Base-by-base conservation (phyloP, 2,113 vertebrate species). In the Corythornis vintsioides region DNA sequence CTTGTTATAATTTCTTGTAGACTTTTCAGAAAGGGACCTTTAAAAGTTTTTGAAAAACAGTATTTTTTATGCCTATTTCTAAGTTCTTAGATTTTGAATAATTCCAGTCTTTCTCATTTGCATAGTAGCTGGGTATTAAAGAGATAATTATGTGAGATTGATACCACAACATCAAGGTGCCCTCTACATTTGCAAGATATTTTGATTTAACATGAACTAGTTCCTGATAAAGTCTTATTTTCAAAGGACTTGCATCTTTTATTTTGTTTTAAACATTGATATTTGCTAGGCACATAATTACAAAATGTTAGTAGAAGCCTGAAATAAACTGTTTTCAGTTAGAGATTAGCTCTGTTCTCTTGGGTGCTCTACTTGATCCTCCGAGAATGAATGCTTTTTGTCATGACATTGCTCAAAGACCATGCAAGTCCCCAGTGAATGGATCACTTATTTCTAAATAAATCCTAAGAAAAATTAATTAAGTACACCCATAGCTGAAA, bases 111-210 rank as follows among this genome's bases (percentile, higher is more conserved):
- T 84, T 89, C 11, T 87, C 7, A 47, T 45, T 28, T 31, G 8
- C 13, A n/a, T 55, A 60, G 2, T 76, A n/a, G 4, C 12, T 1
- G 3, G 14, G 42, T 52, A 87, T 60, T 69, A 56, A 72, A 63
- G 20, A 60, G 13, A 10, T 57, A 76, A 59, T 86, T 72, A 2
- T 42, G 15, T 65, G 45, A 52, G 15, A 60, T 18, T 87, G 31
- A 83, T 64, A 45, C 2, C 3, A 5, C 48, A 12, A 48, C 29
- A 40, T 31, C 40, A 75, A 26, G 29, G 24, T 60, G 10, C 13
- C 9, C 6, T 64, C 5, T 45, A 26, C 2, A 0, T 52, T 1
- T 60, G 55, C 2, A 45, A 45, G 3, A 52, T 28, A 60, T 53
- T 80, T 75, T 76, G 13, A 64, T 60, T 59, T 84, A 60, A 45